Evolutionary conservation across 2,113 vertebrate genomes (phyloP).

Genomic region (Nyctereutes procyonoides): DNA sequence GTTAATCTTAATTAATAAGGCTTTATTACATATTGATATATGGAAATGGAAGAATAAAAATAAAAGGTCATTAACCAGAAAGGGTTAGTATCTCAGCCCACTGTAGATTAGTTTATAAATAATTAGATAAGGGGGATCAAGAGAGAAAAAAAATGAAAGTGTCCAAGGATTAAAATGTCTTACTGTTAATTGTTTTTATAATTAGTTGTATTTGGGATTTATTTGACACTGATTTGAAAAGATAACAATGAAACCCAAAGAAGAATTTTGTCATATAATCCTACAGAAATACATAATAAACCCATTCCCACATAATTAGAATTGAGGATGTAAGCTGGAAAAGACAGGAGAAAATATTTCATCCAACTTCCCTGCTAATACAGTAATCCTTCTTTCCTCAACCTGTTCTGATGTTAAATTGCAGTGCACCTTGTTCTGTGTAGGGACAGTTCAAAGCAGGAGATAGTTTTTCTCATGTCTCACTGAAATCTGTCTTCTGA

Average conservation of each 20-base stretch:
- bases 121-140: constrained; percentile 58
- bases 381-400: background rate
- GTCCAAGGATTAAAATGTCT: constrained; percentile 30
- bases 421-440: background rate
- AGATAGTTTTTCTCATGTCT: background rate
- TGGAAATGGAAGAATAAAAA: constrained; percentile 77
- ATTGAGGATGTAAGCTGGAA: background rate
- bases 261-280: background rate
- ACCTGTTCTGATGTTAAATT: background rate
- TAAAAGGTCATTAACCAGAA: constrained; percentile 75
- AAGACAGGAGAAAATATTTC: background rate
- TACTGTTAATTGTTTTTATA: constrained; percentile 65
- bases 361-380: background rate
- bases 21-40: constrained; percentile 80
- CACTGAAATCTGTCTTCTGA: background rate
- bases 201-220: constrained; percentile 59
- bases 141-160: constrained; percentile 2
- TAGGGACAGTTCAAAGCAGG: background rate
- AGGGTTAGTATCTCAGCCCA: constrained; percentile 50
- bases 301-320: background rate
- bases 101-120: constrained; percentile 68
- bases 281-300: background rate
- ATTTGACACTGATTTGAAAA: constrained; percentile 50
- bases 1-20: constrained; percentile 77
- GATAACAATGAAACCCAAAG: constrained; percentile 48